A percentile compares a stretch with the other conserved stretches of the same genome.
Conservation (phyloP, 2,113 vertebrate genomes). For the Rousettus leschenaultii region DNA sequence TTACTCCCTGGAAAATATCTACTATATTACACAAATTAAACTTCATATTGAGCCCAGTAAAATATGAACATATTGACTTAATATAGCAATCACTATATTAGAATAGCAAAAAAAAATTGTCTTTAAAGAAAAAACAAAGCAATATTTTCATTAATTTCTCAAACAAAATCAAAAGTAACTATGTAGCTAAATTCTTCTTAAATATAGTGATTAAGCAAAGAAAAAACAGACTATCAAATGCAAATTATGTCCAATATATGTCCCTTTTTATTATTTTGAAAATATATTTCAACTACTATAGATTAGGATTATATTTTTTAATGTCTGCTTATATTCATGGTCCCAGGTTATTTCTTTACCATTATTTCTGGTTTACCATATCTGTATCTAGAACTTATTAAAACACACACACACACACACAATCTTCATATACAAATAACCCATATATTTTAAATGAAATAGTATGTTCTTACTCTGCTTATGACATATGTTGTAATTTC, state of each 20-base stretch:
- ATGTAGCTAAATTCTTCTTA: background rate
- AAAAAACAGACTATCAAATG: background rate
- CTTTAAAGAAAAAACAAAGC: background rate
- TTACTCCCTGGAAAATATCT: background rate
- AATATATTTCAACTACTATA: background rate
- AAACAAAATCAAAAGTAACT: background rate
- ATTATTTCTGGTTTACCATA: background rate
- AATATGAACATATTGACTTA: background rate
- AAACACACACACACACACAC: too few species aligned
- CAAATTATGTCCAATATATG: background rate
- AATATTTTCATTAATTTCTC: background rate
- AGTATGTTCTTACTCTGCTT: background rate
- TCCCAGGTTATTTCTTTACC: background rate
- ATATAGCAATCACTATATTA: background rate
- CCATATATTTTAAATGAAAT: constrained; percentile 19
- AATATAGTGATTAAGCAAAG: fast-evolving
- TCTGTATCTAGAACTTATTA: background rate
- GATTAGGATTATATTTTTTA: background rate
- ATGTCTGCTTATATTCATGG: background rate
- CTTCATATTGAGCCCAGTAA: background rate
- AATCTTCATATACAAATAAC: background rate
- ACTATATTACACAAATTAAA: background rate
- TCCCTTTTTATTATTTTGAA: background rate
- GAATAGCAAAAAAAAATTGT: background rate
- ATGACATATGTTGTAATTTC: background rate